Conservation (phyloP, 1,140 invertebrate species). For the Arion vulgaris region DNA sequence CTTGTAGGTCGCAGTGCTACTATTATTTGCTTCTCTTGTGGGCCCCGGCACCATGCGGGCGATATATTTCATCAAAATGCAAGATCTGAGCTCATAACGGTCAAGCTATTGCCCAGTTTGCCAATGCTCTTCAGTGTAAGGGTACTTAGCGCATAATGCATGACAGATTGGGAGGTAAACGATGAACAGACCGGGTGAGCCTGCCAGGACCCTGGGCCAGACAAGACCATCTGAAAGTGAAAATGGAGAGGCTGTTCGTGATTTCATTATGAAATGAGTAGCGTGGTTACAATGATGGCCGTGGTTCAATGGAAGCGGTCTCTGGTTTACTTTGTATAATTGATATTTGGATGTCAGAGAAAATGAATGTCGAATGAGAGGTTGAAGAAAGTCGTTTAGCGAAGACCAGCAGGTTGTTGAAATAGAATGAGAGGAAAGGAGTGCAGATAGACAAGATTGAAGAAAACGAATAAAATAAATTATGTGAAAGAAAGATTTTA, state of each 20-base stretch:
- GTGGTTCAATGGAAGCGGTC: neutral
- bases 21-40: no score
- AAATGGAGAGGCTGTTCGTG: neutral
- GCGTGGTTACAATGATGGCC: neutral
- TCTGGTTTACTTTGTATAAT: constrained; percentile 16
- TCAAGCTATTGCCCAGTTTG: neutral
- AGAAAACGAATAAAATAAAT: no score
- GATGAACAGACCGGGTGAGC: constrained; percentile 2
- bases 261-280: constrained; percentile 19
- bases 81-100: neutral
- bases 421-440: neutral
- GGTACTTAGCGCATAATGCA: constrained; percentile 9
- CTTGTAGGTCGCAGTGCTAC: no score
- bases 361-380: neutral
- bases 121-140: neutral
- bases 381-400: neutral
- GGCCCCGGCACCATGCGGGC: no score
- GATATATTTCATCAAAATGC: neutral
- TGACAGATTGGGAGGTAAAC: constrained; percentile 3
- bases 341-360: neutral
- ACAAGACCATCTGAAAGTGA: neutral
- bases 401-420: neutral
- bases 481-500: no score
- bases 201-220: neutral
- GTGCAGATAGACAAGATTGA: neutral